Base-by-base conservation (phyloP, 2,113 vertebrate species). In the Opisthocomus hoazin region DNA sequence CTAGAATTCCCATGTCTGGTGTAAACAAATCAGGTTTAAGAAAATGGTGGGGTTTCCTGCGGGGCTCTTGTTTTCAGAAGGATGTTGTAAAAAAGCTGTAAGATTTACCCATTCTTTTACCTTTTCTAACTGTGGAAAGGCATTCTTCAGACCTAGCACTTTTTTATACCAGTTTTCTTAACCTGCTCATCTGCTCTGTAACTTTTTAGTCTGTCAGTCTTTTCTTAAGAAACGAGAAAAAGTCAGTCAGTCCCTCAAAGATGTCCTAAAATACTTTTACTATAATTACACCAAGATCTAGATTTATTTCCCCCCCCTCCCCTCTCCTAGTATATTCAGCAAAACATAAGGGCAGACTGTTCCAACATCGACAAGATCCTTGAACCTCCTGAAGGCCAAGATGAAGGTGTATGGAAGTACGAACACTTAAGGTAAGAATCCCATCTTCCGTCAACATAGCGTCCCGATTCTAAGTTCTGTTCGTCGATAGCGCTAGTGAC, bases 391-490 rank as follows among this genome's bases (percentile, higher is more conserved):
- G 99, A 99, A 97, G 99, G 99, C 74, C 99, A 99, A 98, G 99
- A 99, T 94, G 99, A 99, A 97, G 99, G 99, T 4, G 99, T 99
- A 12, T 99, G 99, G 99, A 99, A 99, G 60, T 99, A 99, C n/a
- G 99, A 99, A 96, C 99, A 99, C 96, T 98, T 99, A 97, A 98
- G 99, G 99, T 99, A 98, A 91, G 95, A 92, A 70, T 64, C 85
- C 85, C n/a, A 32, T 70, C 54, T 83, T 87, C 10, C 56, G 46
- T 50, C 43, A 58, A 2, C 3, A 6, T 8, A 17, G 23, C 24
- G 9, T 92, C 34, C 46, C 2, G 4, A 9, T 74, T 46, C 20
- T 18, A 22, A n/a, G 30, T 36, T 69, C 56, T 84, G 10, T 81
- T 87, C 60, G 41, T 21, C 56, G 30, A 10, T 45, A 48, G 23